Base-by-base conservation (phyloP, 2,888 invertebrate genomes). In the Mayetiola destructor region DNA sequence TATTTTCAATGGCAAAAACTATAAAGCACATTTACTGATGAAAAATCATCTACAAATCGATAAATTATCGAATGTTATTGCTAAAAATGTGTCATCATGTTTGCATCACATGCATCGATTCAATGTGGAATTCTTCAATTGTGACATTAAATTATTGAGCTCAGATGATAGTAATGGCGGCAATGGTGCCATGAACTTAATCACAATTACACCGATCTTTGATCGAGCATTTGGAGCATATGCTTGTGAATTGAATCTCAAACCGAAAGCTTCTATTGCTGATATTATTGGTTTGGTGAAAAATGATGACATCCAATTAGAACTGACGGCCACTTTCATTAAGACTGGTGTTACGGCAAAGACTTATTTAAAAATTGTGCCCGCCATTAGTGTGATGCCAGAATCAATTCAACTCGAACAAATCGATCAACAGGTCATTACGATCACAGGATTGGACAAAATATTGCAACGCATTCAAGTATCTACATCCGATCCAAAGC, bases 381-480 rank as follows among this genome's bases (percentile, higher is more conserved):
- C 73, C 8, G 72, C 69, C 30, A 64, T 73, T 60, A 67, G 67
- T 62, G 69, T 71, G 6, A 60, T 62, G 52, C 67, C 69, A 53
- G 65, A 64, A 18, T 58, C 64, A 36, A 59, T 73, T 58, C 62
- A 64, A 20, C 59, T 68, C 32, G 64, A 65, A 56, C 67, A 69
- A 59, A 60, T 67, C 27, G 64, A 64, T 58, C 62, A 69, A 42
- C 69, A 70, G 60, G 68, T 69, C 57, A 63, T 80, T 40, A 64
- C 67, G 21, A 66, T 80, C 55, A 73, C 71, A 61, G 83, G 82
- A 5, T 67, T 80, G 56, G 74, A 76, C 52, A 70, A 73, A 64
- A 77, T 81, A 20, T 68, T 83, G 58, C 72, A 76, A 58, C 75
- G 78, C 65, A 67, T 81, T 52, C 62, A 72, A 71, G 67, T 73